Evolutionary conservation across 2,888 invertebrate species (phyloP), one percentile per base, ranked within the genome.

Genomic region (Cryptus armator): DNA sequence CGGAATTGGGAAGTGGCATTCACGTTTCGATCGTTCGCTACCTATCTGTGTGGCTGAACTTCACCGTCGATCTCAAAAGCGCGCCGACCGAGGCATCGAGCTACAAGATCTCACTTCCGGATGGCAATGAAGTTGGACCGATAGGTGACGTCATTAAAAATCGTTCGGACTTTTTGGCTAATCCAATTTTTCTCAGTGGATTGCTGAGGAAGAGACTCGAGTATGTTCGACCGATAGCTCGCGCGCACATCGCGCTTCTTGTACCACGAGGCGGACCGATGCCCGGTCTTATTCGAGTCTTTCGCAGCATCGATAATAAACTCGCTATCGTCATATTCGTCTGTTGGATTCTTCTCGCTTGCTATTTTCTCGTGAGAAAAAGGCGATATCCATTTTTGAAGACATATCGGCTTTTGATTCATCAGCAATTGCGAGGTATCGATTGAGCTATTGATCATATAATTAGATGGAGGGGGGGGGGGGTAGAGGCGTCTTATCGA

Each of bases 71-170:
- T 9, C 24, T 86, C 19, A 76, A 75, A 12, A 83, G 78, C 9
- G 59, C 86, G 4, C 48, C 66, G 7, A 48, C 72, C 1, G 51
- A 44, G 7, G 67, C 72, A 5, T 62, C 74, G 14, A 81, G 82
- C 59, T 85, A 87, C 80, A 71, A 51, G 9, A 70, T 81, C 1
- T 3, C 5, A 3, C 64, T 86, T 14, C 72, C 83, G 2, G 59
- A 81, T 44, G 85, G 82, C 7, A 70, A 51, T 7, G 5, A 24
- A 9, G 37, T 82, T 3, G 85, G 87, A 0, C 64, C 81, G 9
- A 74, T 82, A 1, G 86, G 86, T 43, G 87, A 87, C 62, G 53
- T 87, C 4, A 64, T 86, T 0, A 56, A 51, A 1, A 84, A 82
- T 29, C 74, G 82, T 14, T 87, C 86, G 9, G 87, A 80, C 10